phyloP scores from a whole-genome alignment of 2,797 vertebrate genomes.

The Sorex maritimensis region DNA sequence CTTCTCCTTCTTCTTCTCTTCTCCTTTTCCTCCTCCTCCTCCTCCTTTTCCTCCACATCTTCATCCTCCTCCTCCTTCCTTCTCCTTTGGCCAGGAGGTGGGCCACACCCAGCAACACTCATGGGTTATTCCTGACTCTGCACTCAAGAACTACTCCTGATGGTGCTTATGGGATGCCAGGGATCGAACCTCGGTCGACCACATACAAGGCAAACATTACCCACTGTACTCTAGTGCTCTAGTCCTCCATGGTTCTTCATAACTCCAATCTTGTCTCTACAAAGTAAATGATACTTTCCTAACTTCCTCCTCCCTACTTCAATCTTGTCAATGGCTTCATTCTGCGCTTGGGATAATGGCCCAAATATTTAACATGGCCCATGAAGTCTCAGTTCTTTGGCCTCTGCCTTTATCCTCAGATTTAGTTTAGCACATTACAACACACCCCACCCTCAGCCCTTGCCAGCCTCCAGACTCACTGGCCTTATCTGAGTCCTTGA shows the following conservation, averaged over 20 bases:
- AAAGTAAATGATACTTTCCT: not conserved
- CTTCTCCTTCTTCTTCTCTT: not conserved
- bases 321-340: not conserved
- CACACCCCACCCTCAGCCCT: not conserved
- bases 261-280: not conserved
- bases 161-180: too few species aligned
- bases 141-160: too few species aligned
- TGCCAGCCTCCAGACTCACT: not conserved
- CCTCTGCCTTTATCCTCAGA: not conserved
- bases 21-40: not conserved
- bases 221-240: too few species aligned
- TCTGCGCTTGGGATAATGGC: not conserved
- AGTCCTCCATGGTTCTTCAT: too few species aligned
- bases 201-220: too few species aligned
- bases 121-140: too few species aligned
- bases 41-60: too few species aligned
- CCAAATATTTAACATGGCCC: not conserved
- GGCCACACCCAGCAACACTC: too few species aligned
- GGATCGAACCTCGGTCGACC: too few species aligned
- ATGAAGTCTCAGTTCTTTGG: not conserved
- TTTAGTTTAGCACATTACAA: not conserved
- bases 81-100: too few species aligned
- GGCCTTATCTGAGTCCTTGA: not conserved
- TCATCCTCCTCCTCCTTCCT: too few species aligned
- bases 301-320: not conserved